phyloP scores from a whole-genome alignment of 2,113 vertebrate genomes.

The Macquaria ambigua region DNA sequence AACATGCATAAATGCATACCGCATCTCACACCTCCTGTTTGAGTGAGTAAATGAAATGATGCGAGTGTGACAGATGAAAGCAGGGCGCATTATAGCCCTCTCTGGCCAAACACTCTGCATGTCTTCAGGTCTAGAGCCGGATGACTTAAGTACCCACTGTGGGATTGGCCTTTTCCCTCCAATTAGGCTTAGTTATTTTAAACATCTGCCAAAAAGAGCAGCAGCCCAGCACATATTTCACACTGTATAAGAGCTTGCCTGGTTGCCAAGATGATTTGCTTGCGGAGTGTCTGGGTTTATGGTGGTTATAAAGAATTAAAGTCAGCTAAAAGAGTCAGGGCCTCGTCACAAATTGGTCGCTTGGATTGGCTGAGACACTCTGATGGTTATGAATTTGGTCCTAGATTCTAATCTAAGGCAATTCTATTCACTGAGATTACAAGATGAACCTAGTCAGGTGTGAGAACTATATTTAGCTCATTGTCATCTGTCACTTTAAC shows the following conservation, averaged over 20 bases:
- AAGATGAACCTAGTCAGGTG: neutral
- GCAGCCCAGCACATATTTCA: constrained; percentile 50
- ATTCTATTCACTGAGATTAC: neutral
- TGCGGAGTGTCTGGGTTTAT: constrained; percentile 43
- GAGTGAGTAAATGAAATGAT: constrained; percentile 29
- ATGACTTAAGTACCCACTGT: constrained; percentile 34
- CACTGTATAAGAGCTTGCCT: constrained; percentile 28
- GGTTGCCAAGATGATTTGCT: constrained; percentile 60
- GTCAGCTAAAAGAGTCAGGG: constrained; percentile 34
- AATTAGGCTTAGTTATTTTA: constrained; percentile 69
- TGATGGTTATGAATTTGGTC: constrained; percentile 1
- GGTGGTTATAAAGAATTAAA: constrained; percentile 56
- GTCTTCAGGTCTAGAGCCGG: constrained; percentile 41
- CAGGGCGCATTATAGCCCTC: neutral
- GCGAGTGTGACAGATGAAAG: constrained; percentile 29
- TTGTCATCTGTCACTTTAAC: constrained; percentile 24
- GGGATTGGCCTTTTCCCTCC: constrained; percentile 56
- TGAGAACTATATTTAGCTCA: constrained; percentile 25
- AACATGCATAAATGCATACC: neutral
- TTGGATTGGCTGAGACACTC: constrained; percentile 17
- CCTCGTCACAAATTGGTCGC: constrained; percentile 19
- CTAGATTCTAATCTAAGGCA: neutral
- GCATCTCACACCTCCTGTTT: constrained; percentile 20
- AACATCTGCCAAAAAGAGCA: constrained; percentile 65
- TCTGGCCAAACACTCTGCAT: constrained; percentile 39